These are phyloP conservation scores for Psix sp. DNA, from an alignment of 1,140 invertebrate species.

Conservation along the genomic window DNA sequence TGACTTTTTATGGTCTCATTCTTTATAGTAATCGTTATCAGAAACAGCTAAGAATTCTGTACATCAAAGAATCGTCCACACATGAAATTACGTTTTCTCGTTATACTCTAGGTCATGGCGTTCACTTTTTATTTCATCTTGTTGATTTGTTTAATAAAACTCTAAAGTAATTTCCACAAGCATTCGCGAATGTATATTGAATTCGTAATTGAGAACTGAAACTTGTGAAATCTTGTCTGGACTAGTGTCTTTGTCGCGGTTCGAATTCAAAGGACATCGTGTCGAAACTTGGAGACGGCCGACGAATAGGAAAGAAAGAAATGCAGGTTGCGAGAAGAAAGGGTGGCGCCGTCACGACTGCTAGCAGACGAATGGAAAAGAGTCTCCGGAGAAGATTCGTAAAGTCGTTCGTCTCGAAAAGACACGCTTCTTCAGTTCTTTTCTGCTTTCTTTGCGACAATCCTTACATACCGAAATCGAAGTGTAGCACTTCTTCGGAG, in stretches of 20 bases:
- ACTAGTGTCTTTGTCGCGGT: conserved; percentile 62
- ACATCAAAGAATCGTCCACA: no score
- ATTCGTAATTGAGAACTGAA: conserved; percentile 57
- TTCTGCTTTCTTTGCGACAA: conserved; percentile 57
- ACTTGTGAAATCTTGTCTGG: conserved; percentile 58
- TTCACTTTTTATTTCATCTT: conserved; percentile 31
- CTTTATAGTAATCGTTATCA: no score
- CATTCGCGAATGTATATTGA: conserved; percentile 40
- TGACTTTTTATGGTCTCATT: no score
- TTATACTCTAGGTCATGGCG: conserved; percentile 20
- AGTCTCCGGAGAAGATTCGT: conserved; percentile 59
- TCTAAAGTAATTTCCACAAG: conserved; percentile 48
- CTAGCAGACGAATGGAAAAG: conserved; percentile 62
- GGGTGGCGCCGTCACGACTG: conserved; percentile 57
- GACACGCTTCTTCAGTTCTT: conserved; percentile 57
- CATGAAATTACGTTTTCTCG: not conserved
- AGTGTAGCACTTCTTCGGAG: conserved; percentile 46
- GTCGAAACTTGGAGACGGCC: conserved; percentile 50
- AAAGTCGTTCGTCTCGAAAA: conserved; percentile 59
- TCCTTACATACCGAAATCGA: conserved; percentile 51
- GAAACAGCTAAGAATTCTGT: no score
- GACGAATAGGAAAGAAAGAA: conserved; percentile 57
- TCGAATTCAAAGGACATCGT: conserved; percentile 62
- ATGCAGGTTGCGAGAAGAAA: conserved; percentile 39
- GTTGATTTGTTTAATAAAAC: conserved; percentile 53